phyloP scores from a whole-genome alignment of 1,140 invertebrate genomes.

The Trachelipus rathkii region DNA sequence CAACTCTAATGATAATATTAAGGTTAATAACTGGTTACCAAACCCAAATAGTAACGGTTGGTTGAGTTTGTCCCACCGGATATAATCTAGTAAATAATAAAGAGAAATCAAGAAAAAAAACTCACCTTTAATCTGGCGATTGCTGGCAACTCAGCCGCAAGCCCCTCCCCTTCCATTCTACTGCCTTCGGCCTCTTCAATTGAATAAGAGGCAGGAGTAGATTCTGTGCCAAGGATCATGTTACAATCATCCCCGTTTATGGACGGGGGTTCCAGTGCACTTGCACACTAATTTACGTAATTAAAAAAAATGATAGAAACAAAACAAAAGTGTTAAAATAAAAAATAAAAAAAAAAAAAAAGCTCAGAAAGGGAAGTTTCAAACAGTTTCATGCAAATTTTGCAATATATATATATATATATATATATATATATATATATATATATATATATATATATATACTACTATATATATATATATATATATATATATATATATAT shows the following conservation, averaged over 20 bases:
- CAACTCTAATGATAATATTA: no score
- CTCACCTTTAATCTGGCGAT: conserved; percentile 3
- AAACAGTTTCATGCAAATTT: no score
- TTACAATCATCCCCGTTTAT: neutral
- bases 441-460: no score
- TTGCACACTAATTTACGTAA: neutral
- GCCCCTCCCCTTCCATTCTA: neutral
- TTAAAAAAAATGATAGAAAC: neutral
- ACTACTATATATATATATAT: no score
- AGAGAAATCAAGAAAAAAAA: neutral
- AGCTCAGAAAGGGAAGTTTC: no score
- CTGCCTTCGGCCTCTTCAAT: neutral
- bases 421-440: no score
- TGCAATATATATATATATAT: no score
- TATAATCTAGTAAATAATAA: neutral
- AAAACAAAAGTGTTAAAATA: neutral
- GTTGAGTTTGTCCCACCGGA: no score
- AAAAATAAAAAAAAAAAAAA: neutral
- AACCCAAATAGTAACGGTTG: no score
- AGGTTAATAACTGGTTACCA: no score
- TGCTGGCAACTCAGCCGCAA: neutral
- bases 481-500: no score
- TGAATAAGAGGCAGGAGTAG: neutral
- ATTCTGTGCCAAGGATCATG: neutral
- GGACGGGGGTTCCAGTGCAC: neutral